A percentile compares a stretch with the other conserved stretches of the same genome.
These are phyloP conservation scores for Gasterosteus aculeatus DNA, from an alignment of 2,113 vertebrate species.

Conservation along the genomic window DNA sequence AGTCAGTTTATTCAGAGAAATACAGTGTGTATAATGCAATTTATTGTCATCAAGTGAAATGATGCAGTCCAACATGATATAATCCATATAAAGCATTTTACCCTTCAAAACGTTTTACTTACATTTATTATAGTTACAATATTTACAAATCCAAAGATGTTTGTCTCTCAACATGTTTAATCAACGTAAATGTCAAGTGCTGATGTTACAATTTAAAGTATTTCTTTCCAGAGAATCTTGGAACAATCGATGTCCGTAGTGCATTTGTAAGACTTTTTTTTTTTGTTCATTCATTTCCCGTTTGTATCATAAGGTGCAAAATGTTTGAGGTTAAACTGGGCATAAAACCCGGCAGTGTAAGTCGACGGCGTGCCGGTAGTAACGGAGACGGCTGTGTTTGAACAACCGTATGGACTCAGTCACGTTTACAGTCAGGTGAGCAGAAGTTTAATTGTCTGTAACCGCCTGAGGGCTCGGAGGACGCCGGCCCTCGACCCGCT, in stretches of 20 bases:
- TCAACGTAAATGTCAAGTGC: constrained; percentile 2
- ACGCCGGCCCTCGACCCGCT: constrained; percentile 72
- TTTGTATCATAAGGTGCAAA: constrained; percentile 58
- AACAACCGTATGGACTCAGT: constrained; percentile 2
- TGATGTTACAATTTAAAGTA: constrained; percentile 22
- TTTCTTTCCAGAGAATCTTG: constrained; percentile 11
- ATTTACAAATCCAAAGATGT: constrained; percentile 58
- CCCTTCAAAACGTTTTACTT: constrained; percentile 61
- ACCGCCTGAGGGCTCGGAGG: constrained; percentile 75
- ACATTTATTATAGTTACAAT: constrained; percentile 56
- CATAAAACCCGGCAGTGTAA: constrained; percentile 18
- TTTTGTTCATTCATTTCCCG: constrained; percentile 33
- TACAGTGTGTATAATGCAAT: constrained; percentile 54
- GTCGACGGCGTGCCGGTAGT: constrained; percentile 42
- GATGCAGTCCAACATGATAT: constrained; percentile 55
- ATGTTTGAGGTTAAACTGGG: constrained; percentile 24
- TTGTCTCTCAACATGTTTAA: constrained; percentile 51
- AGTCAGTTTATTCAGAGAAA: constrained; percentile 59
- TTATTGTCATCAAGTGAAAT: constrained; percentile 55
- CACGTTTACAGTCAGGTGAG: constrained; percentile 15
- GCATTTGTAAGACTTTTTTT: constrained; percentile 19
- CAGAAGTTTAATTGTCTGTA: constrained; percentile 59
- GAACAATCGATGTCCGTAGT: constrained; percentile 57
- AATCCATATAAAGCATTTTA: constrained; percentile 63
- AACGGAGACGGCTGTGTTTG: constrained; percentile 15